Conservation (phyloP, 2,797 vertebrate genomes). For the Buphagus erythrorhynchus region DNA sequence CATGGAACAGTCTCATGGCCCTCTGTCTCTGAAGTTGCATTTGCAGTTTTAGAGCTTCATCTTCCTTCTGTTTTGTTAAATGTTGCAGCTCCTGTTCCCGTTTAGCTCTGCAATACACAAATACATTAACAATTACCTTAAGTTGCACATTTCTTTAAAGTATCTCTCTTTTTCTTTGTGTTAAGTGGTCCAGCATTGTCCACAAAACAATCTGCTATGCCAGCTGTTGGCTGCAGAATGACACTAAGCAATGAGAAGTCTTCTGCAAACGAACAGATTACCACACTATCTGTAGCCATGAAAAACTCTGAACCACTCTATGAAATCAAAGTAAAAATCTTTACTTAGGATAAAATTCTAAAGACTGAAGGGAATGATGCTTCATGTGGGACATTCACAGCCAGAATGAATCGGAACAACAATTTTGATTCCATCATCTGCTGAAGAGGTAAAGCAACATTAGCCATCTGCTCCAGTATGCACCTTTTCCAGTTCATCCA, state of each 20-base stretch:
- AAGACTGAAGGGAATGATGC: neutral
- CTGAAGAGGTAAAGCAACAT: neutral
- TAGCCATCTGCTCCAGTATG: neutral
- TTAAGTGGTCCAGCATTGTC: neutral
- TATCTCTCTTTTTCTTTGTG: neutral
- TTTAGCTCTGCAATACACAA: slow-evolving; percentile 79
- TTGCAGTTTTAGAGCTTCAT: slow-evolving; percentile 83
- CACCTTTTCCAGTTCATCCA: neutral
- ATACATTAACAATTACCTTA: neutral
- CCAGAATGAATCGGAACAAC: neutral
- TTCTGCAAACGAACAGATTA: neutral
- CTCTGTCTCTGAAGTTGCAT: slow-evolving; percentile 86
- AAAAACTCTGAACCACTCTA: neutral
- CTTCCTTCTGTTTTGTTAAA: slow-evolving; percentile 78
- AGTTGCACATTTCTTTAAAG: neutral
- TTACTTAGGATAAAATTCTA: neutral
- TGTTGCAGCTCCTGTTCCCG: slow-evolving; percentile 76
- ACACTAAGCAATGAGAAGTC: neutral
- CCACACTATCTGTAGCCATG: fast-evolving
- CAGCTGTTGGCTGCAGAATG: neutral
- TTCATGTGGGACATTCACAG: neutral
- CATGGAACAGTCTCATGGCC: slow-evolving; percentile 87
- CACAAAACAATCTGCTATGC: neutral
- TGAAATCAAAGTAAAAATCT: neutral
- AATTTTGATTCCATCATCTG: neutral